phyloP scores from a whole-genome alignment of 2,797 vertebrate species.

The Triplophysa yarkandensis region DNA sequence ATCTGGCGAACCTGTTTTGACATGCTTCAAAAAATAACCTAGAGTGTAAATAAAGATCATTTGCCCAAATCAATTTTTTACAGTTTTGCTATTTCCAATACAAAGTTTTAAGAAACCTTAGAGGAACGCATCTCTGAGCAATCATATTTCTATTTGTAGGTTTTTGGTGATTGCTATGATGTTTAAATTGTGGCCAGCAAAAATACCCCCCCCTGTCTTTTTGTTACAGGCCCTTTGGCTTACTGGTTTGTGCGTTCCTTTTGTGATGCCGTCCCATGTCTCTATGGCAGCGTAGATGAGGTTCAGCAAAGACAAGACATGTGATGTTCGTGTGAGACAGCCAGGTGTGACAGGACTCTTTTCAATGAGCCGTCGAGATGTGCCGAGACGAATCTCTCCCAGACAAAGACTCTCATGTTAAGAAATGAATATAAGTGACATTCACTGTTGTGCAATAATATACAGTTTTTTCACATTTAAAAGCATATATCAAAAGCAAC shows the following conservation, averaged over 20 bases:
- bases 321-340: slow-evolving; percentile 52
- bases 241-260: slow-evolving; percentile 51
- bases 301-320: slow-evolving; percentile 55
- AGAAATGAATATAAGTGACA: slow-evolving; percentile 1
- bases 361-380: slow-evolving; percentile 39
- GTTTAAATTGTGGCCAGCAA: slow-evolving; percentile 19
- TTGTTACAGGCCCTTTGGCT: slow-evolving; percentile 45
- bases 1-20: slow-evolving; percentile 35
- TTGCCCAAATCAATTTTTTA: not conserved
- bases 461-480: no score
- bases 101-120: not conserved
- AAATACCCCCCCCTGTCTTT: slow-evolving; percentile 43
- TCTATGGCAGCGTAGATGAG: slow-evolving; percentile 61
- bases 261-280: slow-evolving; percentile 55
- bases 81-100: not conserved
- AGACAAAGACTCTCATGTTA: slow-evolving; percentile 7
- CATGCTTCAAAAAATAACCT: not conserved
- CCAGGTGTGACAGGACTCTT: slow-evolving; percentile 56
- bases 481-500: no score
- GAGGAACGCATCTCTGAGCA: not conserved
- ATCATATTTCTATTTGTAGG: not conserved
- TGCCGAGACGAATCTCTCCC: slow-evolving; percentile 25
- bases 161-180: not conserved
- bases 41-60: slow-evolving; percentile 8
- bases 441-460: not conserved